These are phyloP conservation scores for Calameuta pallipes DNA, from an alignment of 2,888 invertebrate species.

Conservation along the genomic window DNA sequence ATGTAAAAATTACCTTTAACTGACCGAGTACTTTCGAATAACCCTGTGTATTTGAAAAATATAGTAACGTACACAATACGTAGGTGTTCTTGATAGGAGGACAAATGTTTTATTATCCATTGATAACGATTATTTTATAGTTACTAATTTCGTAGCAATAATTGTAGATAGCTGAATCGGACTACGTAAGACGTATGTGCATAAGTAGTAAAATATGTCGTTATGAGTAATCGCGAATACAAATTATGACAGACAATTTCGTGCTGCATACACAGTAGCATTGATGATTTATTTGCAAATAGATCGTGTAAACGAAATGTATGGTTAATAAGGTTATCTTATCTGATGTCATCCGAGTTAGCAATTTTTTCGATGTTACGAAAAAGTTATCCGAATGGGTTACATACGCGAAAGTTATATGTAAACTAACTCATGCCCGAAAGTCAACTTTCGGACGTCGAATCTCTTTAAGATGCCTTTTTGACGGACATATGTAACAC, in stretches of 20 bases:
- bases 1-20: background rate
- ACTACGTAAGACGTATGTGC: background rate
- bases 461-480: too few species aligned
- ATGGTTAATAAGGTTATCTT: background rate
- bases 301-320: background rate
- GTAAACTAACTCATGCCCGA: too few species aligned
- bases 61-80: background rate
- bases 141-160: background rate
- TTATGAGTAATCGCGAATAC: background rate
- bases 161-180: background rate
- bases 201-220: background rate
- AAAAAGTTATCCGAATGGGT: too few species aligned
- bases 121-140: background rate
- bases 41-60: background rate
- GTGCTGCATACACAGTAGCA: too few species aligned
- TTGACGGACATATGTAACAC: too few species aligned
- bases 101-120: background rate
- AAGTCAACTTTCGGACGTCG: too few species aligned
- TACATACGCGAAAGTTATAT: too few species aligned
- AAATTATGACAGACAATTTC: background rate
- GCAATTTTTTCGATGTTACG: too few species aligned
- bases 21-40: background rate
- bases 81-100: background rate
- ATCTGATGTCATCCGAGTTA: background rate
- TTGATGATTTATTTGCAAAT: too few species aligned